A percentile compares a stretch with the other conserved stretches of the same genome.
Evolutionary conservation across 1,140 invertebrate genomes (phyloP).

Genomic region (Drosophila sp.): DNA sequence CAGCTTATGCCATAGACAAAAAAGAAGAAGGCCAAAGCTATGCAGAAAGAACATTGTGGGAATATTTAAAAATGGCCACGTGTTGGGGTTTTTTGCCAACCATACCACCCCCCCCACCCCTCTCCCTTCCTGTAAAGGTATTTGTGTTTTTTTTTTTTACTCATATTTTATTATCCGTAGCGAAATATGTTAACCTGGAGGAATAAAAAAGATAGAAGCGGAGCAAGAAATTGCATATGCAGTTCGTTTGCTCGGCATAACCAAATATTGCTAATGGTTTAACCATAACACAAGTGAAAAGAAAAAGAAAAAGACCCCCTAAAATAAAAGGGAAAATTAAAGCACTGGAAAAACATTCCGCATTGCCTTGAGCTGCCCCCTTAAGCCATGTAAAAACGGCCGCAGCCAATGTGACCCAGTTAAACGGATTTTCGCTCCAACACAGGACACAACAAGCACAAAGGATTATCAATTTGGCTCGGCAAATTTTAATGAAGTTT

Average conservation of each 20-base stretch:
- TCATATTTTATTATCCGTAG: slow-evolving; percentile 19
- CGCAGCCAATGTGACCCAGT: slow-evolving; percentile 68
- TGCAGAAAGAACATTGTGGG: slow-evolving; percentile 46
- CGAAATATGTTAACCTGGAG: slow-evolving; percentile 15
- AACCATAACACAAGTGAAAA: slow-evolving; percentile 4
- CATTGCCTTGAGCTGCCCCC: slow-evolving; percentile 34
- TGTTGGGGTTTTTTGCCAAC: slow-evolving; percentile 19
- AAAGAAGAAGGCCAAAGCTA: slow-evolving; percentile 26
- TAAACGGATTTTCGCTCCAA: slow-evolving; percentile 49
- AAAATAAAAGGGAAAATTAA: background rate
- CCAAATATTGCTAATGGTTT: slow-evolving; percentile 16
- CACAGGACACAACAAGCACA: slow-evolving; percentile 34
- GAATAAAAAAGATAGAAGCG: slow-evolving; percentile 14
- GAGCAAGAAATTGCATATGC: slow-evolving; percentile 3
- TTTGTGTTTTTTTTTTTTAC: background rate
- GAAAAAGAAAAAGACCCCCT: background rate
- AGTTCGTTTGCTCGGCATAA: slow-evolving; percentile 7
- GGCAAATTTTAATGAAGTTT: slow-evolving; percentile 61
- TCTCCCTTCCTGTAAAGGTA: background rate
- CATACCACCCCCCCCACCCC: background rate
- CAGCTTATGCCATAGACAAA: slow-evolving; percentile 17
- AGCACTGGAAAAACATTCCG: slow-evolving; percentile 4
- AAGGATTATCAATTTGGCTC: slow-evolving; percentile 74
- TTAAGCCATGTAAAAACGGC: background rate
- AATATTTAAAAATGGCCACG: slow-evolving; percentile 70